phyloP scores from a whole-genome alignment of 2,888 invertebrate species.

The Ariolimax columbianus region DNA sequence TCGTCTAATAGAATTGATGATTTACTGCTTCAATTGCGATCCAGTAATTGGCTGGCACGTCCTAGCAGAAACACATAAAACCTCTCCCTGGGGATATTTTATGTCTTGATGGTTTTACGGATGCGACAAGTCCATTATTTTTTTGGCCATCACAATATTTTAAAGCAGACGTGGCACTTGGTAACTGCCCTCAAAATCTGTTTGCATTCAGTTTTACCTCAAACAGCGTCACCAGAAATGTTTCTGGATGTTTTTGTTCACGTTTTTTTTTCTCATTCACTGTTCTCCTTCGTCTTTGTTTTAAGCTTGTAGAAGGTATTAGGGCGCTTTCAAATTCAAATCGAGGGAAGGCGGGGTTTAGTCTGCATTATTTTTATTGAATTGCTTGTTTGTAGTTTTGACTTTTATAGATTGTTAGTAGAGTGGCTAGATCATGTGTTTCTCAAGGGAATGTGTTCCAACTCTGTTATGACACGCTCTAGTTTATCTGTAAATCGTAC shows the following conservation, averaged over 20 bases:
- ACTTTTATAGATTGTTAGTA: no score
- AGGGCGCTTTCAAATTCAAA: no score
- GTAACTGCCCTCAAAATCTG: slow-evolving; percentile 33
- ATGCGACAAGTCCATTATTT: slow-evolving; percentile 42
- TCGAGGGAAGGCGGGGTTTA: no score
- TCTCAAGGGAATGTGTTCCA: no score
- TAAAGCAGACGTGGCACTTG: slow-evolving; percentile 25
- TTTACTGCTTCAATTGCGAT: slow-evolving; percentile 45
- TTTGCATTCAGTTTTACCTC: slow-evolving; percentile 23
- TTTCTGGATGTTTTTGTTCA: background rate
- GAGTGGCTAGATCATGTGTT: no score
- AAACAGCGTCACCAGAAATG: background rate
- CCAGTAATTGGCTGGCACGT: slow-evolving; percentile 48
- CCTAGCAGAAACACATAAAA: slow-evolving; percentile 34
- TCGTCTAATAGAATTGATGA: slow-evolving; percentile 48
- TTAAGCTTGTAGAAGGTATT: background rate
- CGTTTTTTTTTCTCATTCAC: background rate
- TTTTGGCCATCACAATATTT: slow-evolving; percentile 34
- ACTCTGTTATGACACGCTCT: no score
- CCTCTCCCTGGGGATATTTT: slow-evolving; percentile 41
- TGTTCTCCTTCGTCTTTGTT: background rate
- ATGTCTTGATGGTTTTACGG: slow-evolving; percentile 44
- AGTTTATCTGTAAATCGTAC: no score
- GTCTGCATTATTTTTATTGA: no score
- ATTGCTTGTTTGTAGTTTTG: no score